Base-by-base conservation (phyloP, 2,797 vertebrate species). In the Tokudaia tokunoshimensis region DNA sequence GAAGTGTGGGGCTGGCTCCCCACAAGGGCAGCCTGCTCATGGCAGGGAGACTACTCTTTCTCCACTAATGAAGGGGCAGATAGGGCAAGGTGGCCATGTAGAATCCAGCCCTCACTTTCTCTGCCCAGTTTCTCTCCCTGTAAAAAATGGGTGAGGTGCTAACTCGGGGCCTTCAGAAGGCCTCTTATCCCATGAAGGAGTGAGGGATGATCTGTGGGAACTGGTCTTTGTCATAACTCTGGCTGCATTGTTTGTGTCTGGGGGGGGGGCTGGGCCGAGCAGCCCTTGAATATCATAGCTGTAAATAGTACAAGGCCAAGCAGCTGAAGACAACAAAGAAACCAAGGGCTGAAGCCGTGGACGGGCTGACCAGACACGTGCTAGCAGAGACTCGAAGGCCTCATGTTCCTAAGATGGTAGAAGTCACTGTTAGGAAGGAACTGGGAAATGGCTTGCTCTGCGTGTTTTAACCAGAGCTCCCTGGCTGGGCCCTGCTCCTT, bases 171-270 rank as follows among this genome's bases (percentile, higher is more conserved):
- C 52, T 50, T 70, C 15, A 13, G 93, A 37, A 65, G 80, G 15
- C 12, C 41, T 19, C 34, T 44, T 12, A 34, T 17, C 31, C 20
- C 24, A 15, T 31, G 41, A n/a, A 47, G 17, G 55, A 61, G 31
- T 44, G 19, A 70, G 24, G 13, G 57, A 12, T 4, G 10, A 17
- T 52, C 12, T 52, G 13, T 72, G 41, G 61, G 81, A 44, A 55
- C 10, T 75, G 75, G 12, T 19, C 83, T 92, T 89, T 34, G 84
- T 2, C 1, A 1, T 41, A 2, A 34, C 12, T 52, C 88, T 14
- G 12, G n/a, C 63, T 14, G 6, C 0, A 1, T 6, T 0, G 8
- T 0, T 5, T 0, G 8, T 0, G 3, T n/a, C 17, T 65, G 59
- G 3, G 31, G 22, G 59, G 59, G 57, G 55, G 63, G 55, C 22